Conservation (phyloP, 2,113 vertebrate species). For the Electrona antarctica region DNA sequence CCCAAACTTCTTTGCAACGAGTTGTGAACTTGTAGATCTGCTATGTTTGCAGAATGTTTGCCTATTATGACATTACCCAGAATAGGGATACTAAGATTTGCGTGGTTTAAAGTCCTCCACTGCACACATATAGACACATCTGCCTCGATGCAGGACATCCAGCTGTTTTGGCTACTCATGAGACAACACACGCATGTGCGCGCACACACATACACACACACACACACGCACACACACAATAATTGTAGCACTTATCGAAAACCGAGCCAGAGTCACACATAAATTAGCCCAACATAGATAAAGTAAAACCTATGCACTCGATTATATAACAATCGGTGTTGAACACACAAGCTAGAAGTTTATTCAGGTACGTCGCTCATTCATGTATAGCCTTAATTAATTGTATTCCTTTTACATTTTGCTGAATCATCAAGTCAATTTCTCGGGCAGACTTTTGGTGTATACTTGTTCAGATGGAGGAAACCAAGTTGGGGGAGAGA, state of each 20-base stretch:
- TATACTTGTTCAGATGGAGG: too few species aligned
- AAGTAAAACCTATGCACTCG: constrained; percentile 41
- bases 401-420: constrained; percentile 7
- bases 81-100: too few species aligned
- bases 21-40: too few species aligned
- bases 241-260: constrained; percentile 4
- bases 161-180: constrained; percentile 43
- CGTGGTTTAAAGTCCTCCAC: neutral
- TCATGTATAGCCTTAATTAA: neutral
- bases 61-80: too few species aligned
- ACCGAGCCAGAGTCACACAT: constrained; percentile 3
- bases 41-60: too few species aligned
- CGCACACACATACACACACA: constrained; percentile 27
- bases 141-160: constrained; percentile 15
- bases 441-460: constrained; percentile 38
- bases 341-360: constrained; percentile 38
- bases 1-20: too few species aligned
- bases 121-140: constrained; percentile 15
- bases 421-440: constrained; percentile 22
- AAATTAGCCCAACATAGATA: constrained; percentile 13
- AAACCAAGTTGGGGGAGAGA: too few species aligned
- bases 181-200: constrained; percentile 25
- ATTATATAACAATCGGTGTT: constrained; percentile 44
- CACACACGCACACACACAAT: constrained; percentile 17
- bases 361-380: constrained; percentile 48